These are phyloP conservation scores for Sclerodermus sp. DNA, from an alignment of 2,888 invertebrate species.

Conservation along the genomic window DNA sequence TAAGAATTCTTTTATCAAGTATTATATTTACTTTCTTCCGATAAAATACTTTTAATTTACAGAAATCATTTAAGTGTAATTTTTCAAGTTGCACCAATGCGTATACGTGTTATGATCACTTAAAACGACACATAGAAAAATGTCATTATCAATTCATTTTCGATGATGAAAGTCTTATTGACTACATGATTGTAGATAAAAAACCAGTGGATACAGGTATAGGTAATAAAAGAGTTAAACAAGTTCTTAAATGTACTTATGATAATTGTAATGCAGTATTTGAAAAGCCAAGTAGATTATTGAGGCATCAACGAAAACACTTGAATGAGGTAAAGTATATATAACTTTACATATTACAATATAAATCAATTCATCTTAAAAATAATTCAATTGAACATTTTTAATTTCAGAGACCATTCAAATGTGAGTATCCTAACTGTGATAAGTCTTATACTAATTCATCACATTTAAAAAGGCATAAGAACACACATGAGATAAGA, in stretches of 20 bases:
- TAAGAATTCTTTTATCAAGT: too few species aligned
- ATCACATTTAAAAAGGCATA: constrained; percentile 66
- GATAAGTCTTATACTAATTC: constrained; percentile 65
- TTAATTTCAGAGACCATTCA: constrained; percentile 63
- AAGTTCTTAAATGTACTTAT: constrained; percentile 58
- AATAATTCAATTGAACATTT: constrained; percentile 10
- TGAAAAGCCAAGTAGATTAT: constrained; percentile 61
- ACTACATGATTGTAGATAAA: too few species aligned
- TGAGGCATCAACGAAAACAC: constrained; percentile 63
- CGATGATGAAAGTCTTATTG: too few species aligned
- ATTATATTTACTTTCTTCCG: too few species aligned
- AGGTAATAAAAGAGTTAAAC: constrained; percentile 3
- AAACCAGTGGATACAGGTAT: too few species aligned
- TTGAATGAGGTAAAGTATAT: constrained; percentile 61
- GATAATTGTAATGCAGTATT: constrained; percentile 60
- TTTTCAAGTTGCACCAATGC: neutral
- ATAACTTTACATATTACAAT: neutral
- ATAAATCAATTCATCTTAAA: constrained; percentile 4
- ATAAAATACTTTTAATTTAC: neutral
- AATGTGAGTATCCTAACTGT: constrained; percentile 64
- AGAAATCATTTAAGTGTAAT: neutral
- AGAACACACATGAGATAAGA: constrained; percentile 59
- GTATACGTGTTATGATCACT: too few species aligned
- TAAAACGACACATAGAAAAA: too few species aligned
- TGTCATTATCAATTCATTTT: too few species aligned